These are phyloP conservation scores for Drosophila algonquin DNA, from an alignment of 2,888 invertebrate species.

Conservation along the genomic window DNA sequence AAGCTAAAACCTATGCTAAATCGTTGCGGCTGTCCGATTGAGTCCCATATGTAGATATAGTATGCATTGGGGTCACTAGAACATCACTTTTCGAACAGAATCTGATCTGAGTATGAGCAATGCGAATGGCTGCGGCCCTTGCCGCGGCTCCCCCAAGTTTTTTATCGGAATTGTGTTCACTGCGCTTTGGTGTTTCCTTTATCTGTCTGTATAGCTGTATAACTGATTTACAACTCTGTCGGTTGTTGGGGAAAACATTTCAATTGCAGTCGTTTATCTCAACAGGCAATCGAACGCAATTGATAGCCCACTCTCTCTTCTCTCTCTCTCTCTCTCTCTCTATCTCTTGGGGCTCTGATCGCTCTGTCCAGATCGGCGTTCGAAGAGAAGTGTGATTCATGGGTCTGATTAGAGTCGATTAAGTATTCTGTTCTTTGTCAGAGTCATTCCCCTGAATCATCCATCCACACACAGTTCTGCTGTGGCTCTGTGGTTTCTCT, in stretches of 20 bases:
- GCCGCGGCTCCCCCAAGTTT: too few relatives aligned
- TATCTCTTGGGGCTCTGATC: background rate
- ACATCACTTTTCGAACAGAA: background rate
- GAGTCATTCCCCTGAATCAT: background rate
- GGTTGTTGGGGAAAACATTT: background rate
- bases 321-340: background rate
- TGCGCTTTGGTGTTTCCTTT: too few relatives aligned
- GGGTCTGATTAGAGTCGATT: background rate
- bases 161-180: too few relatives aligned
- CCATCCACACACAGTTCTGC: too few relatives aligned
- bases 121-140: too few relatives aligned
- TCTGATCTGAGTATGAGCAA: too few relatives aligned
- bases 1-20: background rate
- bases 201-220: too few relatives aligned
- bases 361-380: background rate
- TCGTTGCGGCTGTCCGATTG: background rate
- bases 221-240: background rate
- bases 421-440: background rate
- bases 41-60: too few relatives aligned
- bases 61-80: background rate
- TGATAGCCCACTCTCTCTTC: constrained; percentile 9
- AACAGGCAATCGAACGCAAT: constrained; percentile 1
- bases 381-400: background rate
- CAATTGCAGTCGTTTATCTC: constrained; percentile 13
- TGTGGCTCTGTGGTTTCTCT: background rate